Evolutionary conservation across 2,888 invertebrate genomes (phyloP), one percentile per base, ranked within the genome.

Genomic region (Polyommatus iphigenia): DNA sequence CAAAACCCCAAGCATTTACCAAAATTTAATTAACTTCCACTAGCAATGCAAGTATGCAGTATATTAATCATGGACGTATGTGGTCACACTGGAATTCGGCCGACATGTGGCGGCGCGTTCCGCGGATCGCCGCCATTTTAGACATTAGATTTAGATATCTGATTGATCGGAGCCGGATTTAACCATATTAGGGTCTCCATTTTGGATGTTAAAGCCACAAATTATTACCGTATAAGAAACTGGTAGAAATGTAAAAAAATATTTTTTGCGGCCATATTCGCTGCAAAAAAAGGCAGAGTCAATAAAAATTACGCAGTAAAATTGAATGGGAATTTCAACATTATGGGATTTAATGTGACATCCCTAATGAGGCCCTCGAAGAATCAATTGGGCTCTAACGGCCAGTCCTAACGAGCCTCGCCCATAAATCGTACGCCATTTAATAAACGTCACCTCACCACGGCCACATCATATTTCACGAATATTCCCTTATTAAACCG

Each of bases 391-490:
- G 80, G 78, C 82, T 79, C 79, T 79, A 80, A 79, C 80, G 81
- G 79, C 77, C 80, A 71, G 75, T 78, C 78, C 46, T 77, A 78
- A 80, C 79, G 71, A 79, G 78, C 78, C 76, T 62, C 78, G 77
- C 79, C 82, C 81, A 83, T 84, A 84, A 84, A 83, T 84, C 83
- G 82, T 81, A 82, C 81, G 80, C 81, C 81, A 82, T 83, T 83
- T 84, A 84, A 84, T 84, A 83, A 82, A 82, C 78, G 83, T 81
- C 82, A 81, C 79, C 79, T 79, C 78, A 77, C 82, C 81, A 84
- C 83, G 82, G 50, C 78, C 72, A 79, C 76, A 76, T 79, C 80
- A 78, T 81, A 82, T 82, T 81, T 82, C 81, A 81, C 78, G 79
- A 79, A 79, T 78, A 80, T 80, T 79, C 77, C 71, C 78, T 78